Percentiles rank a stretch among this genome's conserved stretches.
Evolutionary conservation across 1,140 invertebrate species (phyloP).

Genomic region (Procambarus clarkii): DNA sequence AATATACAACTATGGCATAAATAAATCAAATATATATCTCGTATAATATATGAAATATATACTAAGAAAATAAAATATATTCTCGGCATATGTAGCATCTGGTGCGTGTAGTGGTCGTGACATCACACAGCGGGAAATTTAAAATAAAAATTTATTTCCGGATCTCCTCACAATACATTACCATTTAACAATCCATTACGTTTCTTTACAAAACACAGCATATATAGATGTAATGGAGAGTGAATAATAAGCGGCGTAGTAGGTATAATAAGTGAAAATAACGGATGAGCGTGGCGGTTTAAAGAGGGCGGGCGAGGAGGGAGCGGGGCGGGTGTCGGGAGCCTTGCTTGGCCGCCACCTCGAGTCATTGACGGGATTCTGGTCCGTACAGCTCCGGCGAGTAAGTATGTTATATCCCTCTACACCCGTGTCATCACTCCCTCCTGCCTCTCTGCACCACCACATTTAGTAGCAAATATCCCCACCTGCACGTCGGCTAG

Average conservation of each 20-base stretch:
- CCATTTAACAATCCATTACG: background rate
- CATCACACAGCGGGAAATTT: conserved; percentile 25
- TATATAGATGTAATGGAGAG: background rate
- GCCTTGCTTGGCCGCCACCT: conserved; percentile 33
- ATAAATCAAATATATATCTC: too few species aligned
- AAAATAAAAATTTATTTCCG: background rate
- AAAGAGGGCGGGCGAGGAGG: background rate
- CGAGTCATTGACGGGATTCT: conserved; percentile 59
- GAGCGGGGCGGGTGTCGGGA: background rate
- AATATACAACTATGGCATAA: too few species aligned
- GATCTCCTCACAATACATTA: background rate
- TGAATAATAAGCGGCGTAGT: background rate
- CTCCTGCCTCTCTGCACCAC: background rate
- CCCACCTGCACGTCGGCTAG: background rate
- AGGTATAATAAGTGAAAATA: background rate
- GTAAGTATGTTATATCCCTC: conserved; percentile 35
- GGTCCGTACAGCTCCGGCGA: conserved; percentile 37
- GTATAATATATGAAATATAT: background rate
- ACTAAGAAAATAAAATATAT: background rate
- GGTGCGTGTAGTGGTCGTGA: background rate
- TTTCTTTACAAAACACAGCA: background rate
- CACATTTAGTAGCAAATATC: background rate
- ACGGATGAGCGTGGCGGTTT: background rate
- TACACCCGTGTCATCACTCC: conserved; percentile 30
- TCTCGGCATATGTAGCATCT: background rate